Evolutionary conservation across 1,140 invertebrate genomes (phyloP), one percentile per base, ranked within the genome.

Genomic region (Drosophila kohkoa): DNA sequence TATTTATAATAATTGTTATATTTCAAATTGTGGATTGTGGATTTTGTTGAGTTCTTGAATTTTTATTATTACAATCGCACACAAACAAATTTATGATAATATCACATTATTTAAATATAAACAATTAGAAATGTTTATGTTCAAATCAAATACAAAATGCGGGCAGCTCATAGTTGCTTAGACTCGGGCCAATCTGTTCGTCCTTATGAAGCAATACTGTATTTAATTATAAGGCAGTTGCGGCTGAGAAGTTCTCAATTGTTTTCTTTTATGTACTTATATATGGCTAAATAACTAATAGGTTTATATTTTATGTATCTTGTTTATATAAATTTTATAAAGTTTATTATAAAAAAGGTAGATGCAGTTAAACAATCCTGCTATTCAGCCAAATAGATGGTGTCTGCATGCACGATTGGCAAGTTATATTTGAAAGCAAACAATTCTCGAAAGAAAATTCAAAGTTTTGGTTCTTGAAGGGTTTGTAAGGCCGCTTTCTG

Each of bases 91-190:
- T 88, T 88, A 88, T 77, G 66, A 79, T 87, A 87, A 88, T 88
- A 88, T 88, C 83, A 88, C 83, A 88, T 86, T 82, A 79, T 85
- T 81, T 85, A 54, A 71, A 81, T 89, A 89, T 89, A 89, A 88
- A 81, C 83, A 83, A 78, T 80, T 68, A 71, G 63, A 87, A 75
- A 52, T 41, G 54, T 45, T 73, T 49, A 65, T 57, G 62, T 43
- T 71, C 59, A 62, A 71, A 48, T 57, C 35, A 51, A 59, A 71
- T 35, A 67, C 13, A 68, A 67, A 54, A 59, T 59, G 32, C 55
- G 25, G 49, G 48, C 32, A 68, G 64, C 72, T 82, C 55, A 58
- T 58, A 81, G 78, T 78, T 81, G 45, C 38, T 49, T 32, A 16
- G 46, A 64, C 52, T 60, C 20, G 70, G 58, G 63, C 65, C 65